These are phyloP conservation scores for Lineus longissimus DNA, from an alignment of 1,140 invertebrate species.

Conservation along the genomic window DNA sequence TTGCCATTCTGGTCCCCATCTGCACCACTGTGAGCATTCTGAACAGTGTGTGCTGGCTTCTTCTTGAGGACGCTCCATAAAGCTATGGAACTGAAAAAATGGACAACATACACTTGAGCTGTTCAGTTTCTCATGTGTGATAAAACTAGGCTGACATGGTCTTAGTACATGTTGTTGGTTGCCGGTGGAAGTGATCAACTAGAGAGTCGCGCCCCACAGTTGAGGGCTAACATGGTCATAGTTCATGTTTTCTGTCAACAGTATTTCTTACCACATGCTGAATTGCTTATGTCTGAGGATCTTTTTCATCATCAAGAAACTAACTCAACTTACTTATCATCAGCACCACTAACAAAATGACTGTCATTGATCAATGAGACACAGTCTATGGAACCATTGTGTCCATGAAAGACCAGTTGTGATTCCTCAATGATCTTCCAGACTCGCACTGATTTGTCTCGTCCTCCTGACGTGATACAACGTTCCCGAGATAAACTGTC, in stretches of 20 bases:
- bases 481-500: conserved; percentile 75
- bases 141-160: not conserved
- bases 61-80: conserved; percentile 88
- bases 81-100: conserved; percentile 63
- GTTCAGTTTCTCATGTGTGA: too few relatives aligned
- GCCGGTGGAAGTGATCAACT: too few relatives aligned
- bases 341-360: conserved; percentile 83
- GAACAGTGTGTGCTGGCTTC: conserved; percentile 71
- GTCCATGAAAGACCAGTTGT: conserved; percentile 81
- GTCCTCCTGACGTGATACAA: conserved; percentile 82
- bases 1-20: conserved; percentile 4
- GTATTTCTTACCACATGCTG: too few relatives aligned
- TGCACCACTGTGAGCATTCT: conserved; percentile 69
- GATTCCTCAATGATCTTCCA: conserved; percentile 98
- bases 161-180: too few relatives aligned
- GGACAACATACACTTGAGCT: not conserved
- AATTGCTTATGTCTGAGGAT: too few relatives aligned
- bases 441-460: conserved; percentile 78
- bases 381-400: conserved; percentile 75
- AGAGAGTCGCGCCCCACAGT: too few relatives aligned
- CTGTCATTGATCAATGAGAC: conserved; percentile 88
- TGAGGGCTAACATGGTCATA: too few relatives aligned
- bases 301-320: not conserved
- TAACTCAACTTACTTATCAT: conserved; percentile 70
- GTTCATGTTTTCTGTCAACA: too few relatives aligned